A percentile compares a stretch with the other conserved stretches of the same genome.
phyloP scores from a whole-genome alignment of 2,888 invertebrate species.

The Lamellibrachia satsuma region DNA sequence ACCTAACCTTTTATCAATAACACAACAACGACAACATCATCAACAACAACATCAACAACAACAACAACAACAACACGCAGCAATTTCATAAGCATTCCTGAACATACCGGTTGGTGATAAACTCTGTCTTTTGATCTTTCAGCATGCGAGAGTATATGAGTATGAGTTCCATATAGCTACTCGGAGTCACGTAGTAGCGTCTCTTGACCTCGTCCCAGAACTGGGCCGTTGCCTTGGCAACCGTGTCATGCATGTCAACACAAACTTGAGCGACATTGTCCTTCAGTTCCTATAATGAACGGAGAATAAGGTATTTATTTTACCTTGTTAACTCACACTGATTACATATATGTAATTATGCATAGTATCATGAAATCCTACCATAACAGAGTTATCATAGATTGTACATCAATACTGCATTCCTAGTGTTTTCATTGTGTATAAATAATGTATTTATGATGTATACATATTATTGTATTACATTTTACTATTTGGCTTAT shows the following conservation, averaged over 20 bases:
- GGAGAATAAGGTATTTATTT: neutral
- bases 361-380: no score
- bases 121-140: conserved; percentile 55
- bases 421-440: no score
- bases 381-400: no score
- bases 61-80: neutral
- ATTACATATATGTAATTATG: neutral
- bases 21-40: no score
- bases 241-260: conserved; percentile 61
- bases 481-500: no score
- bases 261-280: conserved; percentile 57
- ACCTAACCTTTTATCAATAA: no score
- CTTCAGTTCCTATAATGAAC: conserved; percentile 50
- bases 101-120: conserved; percentile 57
- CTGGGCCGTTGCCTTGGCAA: conserved; percentile 46
- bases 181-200: conserved; percentile 63
- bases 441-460: no score
- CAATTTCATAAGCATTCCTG: neutral
- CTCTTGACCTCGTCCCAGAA: conserved; percentile 62
- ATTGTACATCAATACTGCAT: no score
- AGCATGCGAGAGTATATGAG: conserved; percentile 60
- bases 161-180: conserved; percentile 64
- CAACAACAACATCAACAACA: no score
- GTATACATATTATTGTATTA: no score
- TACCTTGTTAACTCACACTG: neutral